These are phyloP conservation scores for Brachionus calyciflorus DNA, from an alignment of 1,140 invertebrate species.

Conservation along the genomic window DNA sequence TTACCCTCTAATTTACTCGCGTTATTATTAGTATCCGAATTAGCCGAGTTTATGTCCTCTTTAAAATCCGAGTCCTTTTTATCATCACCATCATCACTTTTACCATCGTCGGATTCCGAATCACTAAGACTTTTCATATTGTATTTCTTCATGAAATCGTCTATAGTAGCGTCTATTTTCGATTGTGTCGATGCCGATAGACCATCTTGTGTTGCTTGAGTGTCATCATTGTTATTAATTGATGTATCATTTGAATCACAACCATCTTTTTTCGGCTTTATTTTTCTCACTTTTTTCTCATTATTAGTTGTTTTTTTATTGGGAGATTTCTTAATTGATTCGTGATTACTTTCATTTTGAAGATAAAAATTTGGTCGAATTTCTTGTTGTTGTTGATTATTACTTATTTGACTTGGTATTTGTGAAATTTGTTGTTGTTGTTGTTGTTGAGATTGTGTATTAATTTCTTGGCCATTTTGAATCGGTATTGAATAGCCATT, in stretches of 20 bases:
- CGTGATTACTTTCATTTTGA: not conserved
- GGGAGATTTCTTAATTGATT: not conserved
- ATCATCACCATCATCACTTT: not conserved
- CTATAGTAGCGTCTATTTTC: slow-evolving; percentile 37
- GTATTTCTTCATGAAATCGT: slow-evolving; percentile 46
- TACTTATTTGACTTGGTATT: not conserved
- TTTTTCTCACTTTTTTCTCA: not conserved
- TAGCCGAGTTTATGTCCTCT: not conserved
- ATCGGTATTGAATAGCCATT: not conserved
- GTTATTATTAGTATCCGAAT: not conserved
- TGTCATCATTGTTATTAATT: not conserved
- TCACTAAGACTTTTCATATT: not conserved
- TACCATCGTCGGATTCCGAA: not conserved
- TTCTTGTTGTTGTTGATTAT: not conserved
- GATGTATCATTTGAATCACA: not conserved
- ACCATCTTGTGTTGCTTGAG: not conserved
- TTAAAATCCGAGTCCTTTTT: slow-evolving; percentile 34
- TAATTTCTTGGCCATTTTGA: not conserved
- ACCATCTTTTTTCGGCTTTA: slow-evolving; percentile 3
- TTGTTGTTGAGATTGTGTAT: not conserved
- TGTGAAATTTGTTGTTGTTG: not conserved
- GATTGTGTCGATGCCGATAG: not conserved
- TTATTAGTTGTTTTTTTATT: not conserved
- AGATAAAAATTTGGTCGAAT: not conserved
- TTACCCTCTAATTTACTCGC: no score